Evolutionary conservation across 2,888 invertebrate genomes (phyloP).

Genomic region (Acrocyrtus sp.): DNA sequence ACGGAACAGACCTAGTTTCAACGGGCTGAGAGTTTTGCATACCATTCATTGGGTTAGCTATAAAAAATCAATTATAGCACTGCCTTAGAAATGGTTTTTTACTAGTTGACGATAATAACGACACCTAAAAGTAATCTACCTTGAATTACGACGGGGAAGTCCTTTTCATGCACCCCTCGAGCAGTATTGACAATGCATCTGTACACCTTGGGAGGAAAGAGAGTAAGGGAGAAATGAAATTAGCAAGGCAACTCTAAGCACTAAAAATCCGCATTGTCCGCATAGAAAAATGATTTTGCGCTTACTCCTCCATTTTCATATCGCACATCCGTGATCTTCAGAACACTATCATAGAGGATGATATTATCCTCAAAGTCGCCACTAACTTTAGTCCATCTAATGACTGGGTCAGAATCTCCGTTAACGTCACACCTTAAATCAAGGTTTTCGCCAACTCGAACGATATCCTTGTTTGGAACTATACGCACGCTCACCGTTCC

Average conservation of each 20-base stretch:
- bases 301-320: conserved; percentile 73
- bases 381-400: conserved; percentile 73
- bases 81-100: too few species aligned
- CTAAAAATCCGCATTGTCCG: not conserved
- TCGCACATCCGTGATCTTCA: conserved; percentile 72
- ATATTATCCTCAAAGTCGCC: conserved; percentile 72
- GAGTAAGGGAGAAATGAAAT: not conserved
- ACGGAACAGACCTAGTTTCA: conserved; percentile 72
- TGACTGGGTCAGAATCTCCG: conserved; percentile 69
- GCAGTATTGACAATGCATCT: conserved; percentile 73
- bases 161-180: conserved; percentile 70
- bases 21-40: conserved; percentile 65
- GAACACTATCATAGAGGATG: conserved; percentile 70
- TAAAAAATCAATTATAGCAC: too few species aligned
- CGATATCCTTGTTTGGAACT: conserved; percentile 68
- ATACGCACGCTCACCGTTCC: conserved; percentile 65
- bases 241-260: too few species aligned
- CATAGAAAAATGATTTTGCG: not conserved
- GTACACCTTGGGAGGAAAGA: conserved; percentile 67
- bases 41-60: conserved; percentile 54
- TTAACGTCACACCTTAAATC: conserved; percentile 75
- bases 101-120: not conserved
- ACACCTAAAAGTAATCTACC: conserved; percentile 68
- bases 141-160: conserved; percentile 72
- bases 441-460: conserved; percentile 72